Evolutionary conservation across 2,797 vertebrate species (phyloP), one percentile per base, ranked within the genome.

Genomic region (Lagocephalus sceleratus): DNA sequence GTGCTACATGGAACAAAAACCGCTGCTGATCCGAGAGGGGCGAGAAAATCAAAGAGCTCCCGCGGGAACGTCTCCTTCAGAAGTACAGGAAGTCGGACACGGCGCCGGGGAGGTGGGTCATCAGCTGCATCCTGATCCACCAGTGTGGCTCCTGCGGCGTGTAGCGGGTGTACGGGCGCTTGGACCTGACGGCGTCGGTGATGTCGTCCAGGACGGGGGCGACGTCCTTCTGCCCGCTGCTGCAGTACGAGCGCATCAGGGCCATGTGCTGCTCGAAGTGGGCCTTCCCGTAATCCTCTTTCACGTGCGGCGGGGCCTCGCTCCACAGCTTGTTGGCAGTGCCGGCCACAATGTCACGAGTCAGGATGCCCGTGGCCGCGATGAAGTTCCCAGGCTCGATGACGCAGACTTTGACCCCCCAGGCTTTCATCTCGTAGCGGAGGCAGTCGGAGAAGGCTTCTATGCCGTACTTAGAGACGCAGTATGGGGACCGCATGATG

Each of bases 391-490:
- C 90, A 0, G 93, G 93, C 60, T 95, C 93, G 0, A 95, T 16
- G 1, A 92, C 14, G n/a, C 91, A 87, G 54, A 97, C 92, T 3
- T 88, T 91, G 0, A 95, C 93, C 0, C 92, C 93, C 94, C 93
- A 95, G 53, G 72, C 51, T 75, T 92, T 93, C 94, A 95, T 94
- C 81, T 95, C 94, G 21, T 94, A 92, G 65, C 93, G 76, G 6
- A 96, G 90, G 81, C 94, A 96, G 75, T 94, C 93, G 0, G 93
- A 94, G 51, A 96, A 96, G 0, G 88, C 93, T 40, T 94, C 91
- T 56, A 95, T 83, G 1, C 90, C 94, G 1, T 89, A 92, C 77
- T 94, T 94, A 5, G 94, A 93, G 22, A 96, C 6, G 0, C 94
- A 95, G 77, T 94, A 94, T 0, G 91, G 78, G 0, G 94, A 95